Base-by-base conservation (phyloP, 2,797 vertebrate genomes). In the Geotrypetes seraphini region DNA sequence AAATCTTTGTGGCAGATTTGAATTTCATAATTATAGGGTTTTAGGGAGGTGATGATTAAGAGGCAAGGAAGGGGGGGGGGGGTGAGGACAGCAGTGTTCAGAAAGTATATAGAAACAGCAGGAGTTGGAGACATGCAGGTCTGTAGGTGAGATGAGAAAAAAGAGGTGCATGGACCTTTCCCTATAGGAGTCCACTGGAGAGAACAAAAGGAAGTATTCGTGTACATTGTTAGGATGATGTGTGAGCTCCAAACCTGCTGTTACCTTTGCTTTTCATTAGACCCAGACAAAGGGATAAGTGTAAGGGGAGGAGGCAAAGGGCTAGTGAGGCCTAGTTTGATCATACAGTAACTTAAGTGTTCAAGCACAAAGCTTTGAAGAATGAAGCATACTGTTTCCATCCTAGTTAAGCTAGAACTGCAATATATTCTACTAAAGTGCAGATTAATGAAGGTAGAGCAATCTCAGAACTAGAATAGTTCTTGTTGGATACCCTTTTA, bases 61-160 rank as follows among this genome's bases (percentile, higher is more conserved):
- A 23, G 39, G 36, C 0, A 0, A 41, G 13, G 3, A 32, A 33
- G 33, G 22, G 24, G 19, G 12, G 31, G 24, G 44, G 31, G 43
- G 48, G 66, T 41, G 39, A 65, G 36, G 28, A 15, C 38, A 49
- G 25, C 37, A 29, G 57, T 26, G 53, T 57, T 77, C 63, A 71
- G 75, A 78, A 71, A 73, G 46, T 50, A 51, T 63, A 62, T 38
- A 38, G 16, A 79, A 85, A 72, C 61, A 18, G 51, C 31, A 44
- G 69, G 64, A 48, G 33, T 52, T 54, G 33, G 32, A 46, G 43
- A 31, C 27, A 11, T 31, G 32, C 29, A 32, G 35, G 26, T 8
- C 50, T 29, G 39, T 63, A 68, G 60, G 68, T 68, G 60, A 66
- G 43, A 46, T 42, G 37, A 22, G 20, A 28, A 18, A 12, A 57